Evolutionary conservation across 92 coral and sea anemone genomes (phyloP), one percentile per base, ranked within the genome.

Genomic region (Siderastrea siderea): DNA sequence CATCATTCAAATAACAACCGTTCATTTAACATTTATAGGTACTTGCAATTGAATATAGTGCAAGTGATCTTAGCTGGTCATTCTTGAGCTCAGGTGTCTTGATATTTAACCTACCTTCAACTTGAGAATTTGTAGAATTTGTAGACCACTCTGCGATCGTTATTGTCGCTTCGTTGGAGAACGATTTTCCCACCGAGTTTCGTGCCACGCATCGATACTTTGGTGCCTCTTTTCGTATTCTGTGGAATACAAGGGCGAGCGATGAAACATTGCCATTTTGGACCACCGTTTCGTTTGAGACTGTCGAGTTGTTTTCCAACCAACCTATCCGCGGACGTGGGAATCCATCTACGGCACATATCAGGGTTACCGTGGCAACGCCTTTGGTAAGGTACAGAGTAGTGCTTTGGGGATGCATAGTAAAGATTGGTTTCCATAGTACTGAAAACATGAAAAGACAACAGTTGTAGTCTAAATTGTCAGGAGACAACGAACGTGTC

Each of bases 301-400:
- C 38, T 26, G 38, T 26, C 38, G 38, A 26, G 38, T 26, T 26
- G 38, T 0, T 26, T 26, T 26, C 38, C 38, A 26, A 26, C 95
- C 95, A 92, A 63, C 69, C 79, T 61, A 92, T 78, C 44, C 48
- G 62, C 3, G 95, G 95, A 17, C 50, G 82, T 12, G 95, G 95
- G 51, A 67, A 58, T 16, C 84, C 92, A 15, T 46, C 71, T 78
- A 90, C 87, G 52, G 49, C 55, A 71, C 95, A 92, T 43, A 57
- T 9, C 1, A 86, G n/a, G 0, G 44, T 71, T 47, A 86, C 68
- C 1, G 2, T 47, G 54, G 44, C 75, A 57, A n/a, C 74, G 47
- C 53, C 78, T 3, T 55, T 53, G 4, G 60, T 52, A 46, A 55
- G 4, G 14, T 71, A 14, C 9, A 16, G 53, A 38, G n/a, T 2